phyloP scores from a whole-genome alignment of 2,888 invertebrate genomes.

The Eupithecia exiguata region DNA sequence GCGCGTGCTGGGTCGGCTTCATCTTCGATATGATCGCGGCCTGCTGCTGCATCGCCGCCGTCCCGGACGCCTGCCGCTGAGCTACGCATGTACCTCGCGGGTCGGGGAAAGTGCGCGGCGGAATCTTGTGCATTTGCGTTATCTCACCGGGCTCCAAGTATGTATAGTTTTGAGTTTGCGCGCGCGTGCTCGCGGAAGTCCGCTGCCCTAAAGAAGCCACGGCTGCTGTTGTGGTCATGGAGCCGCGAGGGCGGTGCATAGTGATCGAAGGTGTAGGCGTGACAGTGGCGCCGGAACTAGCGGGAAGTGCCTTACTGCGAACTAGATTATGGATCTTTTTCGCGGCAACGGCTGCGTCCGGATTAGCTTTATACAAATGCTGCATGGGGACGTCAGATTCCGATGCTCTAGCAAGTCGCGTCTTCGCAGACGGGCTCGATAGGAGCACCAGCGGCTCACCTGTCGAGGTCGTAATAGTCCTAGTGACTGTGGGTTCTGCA shows the following conservation, averaged over 20 bases:
- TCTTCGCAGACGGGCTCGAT: constrained; percentile 5
- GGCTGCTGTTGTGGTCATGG: constrained; percentile 4
- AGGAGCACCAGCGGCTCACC: constrained; percentile 9
- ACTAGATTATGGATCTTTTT: constrained; percentile 13
- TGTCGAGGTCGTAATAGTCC: constrained; percentile 8
- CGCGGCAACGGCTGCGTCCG: neutral
- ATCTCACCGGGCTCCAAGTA: constrained; percentile 28
- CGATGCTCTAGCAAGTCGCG: constrained; percentile 1
- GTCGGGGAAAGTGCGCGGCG: constrained; percentile 35
- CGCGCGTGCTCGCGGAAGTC: constrained; percentile 11
- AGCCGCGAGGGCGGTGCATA: constrained; percentile 13
- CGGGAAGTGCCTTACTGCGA: constrained; percentile 11
- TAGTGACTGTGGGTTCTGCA: constrained; percentile 1
- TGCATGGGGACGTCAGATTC: constrained; percentile 22
- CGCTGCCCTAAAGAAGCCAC: constrained; percentile 2
- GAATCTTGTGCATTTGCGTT: constrained; percentile 17
- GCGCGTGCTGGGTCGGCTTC: constrained; percentile 24
- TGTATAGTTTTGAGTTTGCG: constrained; percentile 14
- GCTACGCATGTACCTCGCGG: constrained; percentile 26
- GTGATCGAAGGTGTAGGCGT: constrained; percentile 12
- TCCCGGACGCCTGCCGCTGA: constrained; percentile 20
- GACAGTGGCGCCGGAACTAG: neutral
- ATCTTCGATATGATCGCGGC: constrained; percentile 1
- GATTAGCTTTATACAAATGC: constrained; percentile 3
- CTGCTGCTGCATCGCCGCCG: constrained; percentile 4